phyloP scores from a whole-genome alignment of 2,797 vertebrate genomes.

The Enteromius unitaeniatus region DNA sequence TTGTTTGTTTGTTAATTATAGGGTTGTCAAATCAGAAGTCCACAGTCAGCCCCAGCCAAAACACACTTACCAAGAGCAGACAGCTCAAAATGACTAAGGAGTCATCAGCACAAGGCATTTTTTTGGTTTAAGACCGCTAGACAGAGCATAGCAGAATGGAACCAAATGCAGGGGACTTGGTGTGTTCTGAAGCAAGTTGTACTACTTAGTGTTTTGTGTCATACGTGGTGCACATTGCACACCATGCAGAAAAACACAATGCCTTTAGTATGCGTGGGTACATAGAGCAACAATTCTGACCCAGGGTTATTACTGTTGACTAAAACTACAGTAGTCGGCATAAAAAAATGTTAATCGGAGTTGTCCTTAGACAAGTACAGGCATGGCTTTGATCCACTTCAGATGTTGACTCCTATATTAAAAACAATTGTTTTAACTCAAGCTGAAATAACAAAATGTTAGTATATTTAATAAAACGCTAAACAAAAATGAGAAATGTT shows the following conservation, averaged over 20 bases:
- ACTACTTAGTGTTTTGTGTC: background rate
- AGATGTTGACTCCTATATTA: too few relatives aligned
- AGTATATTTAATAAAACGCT: too few relatives aligned
- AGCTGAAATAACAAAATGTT: background rate
- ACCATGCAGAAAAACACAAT: background rate
- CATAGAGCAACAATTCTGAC: background rate
- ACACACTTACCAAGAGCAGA: background rate
- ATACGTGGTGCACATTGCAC: background rate
- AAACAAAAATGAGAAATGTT: background rate
- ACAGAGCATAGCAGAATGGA: background rate
- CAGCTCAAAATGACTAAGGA: background rate
- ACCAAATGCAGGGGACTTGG: background rate
- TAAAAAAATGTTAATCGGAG: too few relatives aligned
- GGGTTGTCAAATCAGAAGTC: background rate
- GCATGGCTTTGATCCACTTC: too few relatives aligned
- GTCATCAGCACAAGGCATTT: background rate
- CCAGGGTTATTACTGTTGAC: background rate
- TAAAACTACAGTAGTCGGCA: background rate
- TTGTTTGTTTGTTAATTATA: constrained; percentile 11
- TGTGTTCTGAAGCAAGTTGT: background rate
- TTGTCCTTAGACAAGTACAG: too few relatives aligned
- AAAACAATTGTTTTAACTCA: too few relatives aligned
- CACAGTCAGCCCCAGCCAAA: background rate
- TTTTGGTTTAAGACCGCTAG: background rate
- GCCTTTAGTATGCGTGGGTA: background rate